phyloP scores from a whole-genome alignment of 2,888 invertebrate genomes.

The Zaprionus obscuricornis region DNA sequence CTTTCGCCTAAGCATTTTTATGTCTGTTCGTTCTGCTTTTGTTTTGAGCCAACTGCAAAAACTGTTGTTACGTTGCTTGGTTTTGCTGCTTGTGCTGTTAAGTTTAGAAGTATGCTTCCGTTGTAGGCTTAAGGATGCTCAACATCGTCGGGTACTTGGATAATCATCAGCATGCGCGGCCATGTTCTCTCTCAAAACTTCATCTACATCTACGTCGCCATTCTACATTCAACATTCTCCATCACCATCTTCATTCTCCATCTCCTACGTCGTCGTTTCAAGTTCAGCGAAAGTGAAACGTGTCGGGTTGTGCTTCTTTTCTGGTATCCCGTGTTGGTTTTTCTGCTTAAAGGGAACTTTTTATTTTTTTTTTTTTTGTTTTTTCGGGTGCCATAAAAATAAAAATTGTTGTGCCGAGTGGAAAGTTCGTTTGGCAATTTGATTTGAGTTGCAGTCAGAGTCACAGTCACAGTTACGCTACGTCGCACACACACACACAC shows the following conservation, averaged over 20 bases:
- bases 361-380: not conserved
- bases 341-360: constrained; percentile 29
- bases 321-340: constrained; percentile 14
- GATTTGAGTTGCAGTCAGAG: constrained; percentile 51
- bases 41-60: no score
- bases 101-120: constrained; percentile 32
- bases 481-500: constrained; percentile 13
- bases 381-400: constrained; percentile 53
- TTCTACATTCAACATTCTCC: not conserved
- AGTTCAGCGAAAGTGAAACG: constrained; percentile 69
- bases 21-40: constrained; percentile 59
- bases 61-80: constrained; percentile 30
- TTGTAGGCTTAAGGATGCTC: constrained; percentile 4
- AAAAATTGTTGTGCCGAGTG: constrained; percentile 68
- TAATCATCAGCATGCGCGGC: constrained; percentile 76
- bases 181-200: constrained; percentile 58
- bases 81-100: constrained; percentile 24
- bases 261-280: constrained; percentile 49
- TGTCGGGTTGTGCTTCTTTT: constrained; percentile 38
- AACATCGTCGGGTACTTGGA: constrained; percentile 13
- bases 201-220: constrained; percentile 5
- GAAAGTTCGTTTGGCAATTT: constrained; percentile 59
- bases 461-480: constrained; percentile 39
- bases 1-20: constrained; percentile 63
- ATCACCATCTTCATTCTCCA: constrained; percentile 1